These are phyloP conservation scores for Lethrus apterus DNA, from an alignment of 1,140 invertebrate species.

Conservation along the genomic window DNA sequence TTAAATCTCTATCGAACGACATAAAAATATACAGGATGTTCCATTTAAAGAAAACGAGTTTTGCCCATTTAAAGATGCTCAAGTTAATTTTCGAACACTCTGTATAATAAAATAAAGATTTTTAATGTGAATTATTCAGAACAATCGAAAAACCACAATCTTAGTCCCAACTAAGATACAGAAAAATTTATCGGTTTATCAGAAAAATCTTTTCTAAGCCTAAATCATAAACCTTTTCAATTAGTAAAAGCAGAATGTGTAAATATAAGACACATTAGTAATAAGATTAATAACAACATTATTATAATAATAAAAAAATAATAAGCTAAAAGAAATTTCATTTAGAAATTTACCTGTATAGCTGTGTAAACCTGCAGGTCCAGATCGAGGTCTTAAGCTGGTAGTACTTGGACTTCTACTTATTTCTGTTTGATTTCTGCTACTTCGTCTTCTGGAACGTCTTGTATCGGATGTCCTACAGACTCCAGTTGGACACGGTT, in stretches of 20 bases:
- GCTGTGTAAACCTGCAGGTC: conserved; percentile 63
- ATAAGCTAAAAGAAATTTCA: conserved; percentile 32
- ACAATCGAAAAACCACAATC: no score
- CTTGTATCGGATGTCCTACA: conserved; percentile 50
- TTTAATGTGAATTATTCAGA: no score
- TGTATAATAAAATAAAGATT: no score
- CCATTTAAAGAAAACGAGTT: no score
- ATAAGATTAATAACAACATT: conserved; percentile 12
- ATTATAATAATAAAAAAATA: conserved; percentile 16
- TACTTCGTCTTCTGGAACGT: conserved; percentile 47
- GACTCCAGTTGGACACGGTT: conserved; percentile 72
- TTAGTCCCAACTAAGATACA: no score
- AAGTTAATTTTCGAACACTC: no score
- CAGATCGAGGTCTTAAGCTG: conserved; percentile 59
- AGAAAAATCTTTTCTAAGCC: no score
- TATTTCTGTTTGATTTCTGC: conserved; percentile 32
- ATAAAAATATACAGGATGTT: no score
- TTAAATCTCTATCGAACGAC: no score
- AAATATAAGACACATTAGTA: conserved; percentile 24
- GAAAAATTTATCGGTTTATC: no score
- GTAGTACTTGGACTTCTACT: conserved; percentile 39
- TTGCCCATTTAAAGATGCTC: no score
- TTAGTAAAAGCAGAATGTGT: conserved; percentile 11
- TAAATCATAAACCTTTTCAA: no score
- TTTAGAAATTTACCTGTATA: conserved; percentile 51